Conservation (phyloP, 2,113 vertebrate genomes). For the Oxyruncus cristatus region DNA sequence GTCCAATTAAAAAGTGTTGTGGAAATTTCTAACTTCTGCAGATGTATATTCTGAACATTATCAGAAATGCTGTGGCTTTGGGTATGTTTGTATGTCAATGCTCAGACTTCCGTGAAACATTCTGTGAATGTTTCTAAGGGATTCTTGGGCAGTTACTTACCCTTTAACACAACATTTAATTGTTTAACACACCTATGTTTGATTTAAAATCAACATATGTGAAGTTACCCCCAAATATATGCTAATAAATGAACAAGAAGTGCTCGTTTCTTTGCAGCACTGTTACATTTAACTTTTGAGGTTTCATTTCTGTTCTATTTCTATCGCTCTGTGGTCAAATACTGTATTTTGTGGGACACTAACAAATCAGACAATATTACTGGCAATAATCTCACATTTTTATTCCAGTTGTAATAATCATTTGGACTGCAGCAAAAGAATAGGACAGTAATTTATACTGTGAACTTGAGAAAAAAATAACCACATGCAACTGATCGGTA, state of each 20-base stretch:
- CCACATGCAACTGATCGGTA: not conserved
- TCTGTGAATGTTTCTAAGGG: not conserved
- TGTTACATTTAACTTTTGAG: not conserved
- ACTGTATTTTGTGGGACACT: not conserved
- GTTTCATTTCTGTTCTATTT: not conserved
- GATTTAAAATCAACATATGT: not conserved
- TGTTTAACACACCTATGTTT: no score
- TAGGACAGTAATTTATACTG: not conserved
- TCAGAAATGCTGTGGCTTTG: not conserved
- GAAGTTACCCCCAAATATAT: not conserved
- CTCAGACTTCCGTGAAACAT: not conserved
- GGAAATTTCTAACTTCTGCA: not conserved
- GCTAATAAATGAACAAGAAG: not conserved
- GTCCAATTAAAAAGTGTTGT: not conserved
- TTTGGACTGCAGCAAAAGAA: not conserved
- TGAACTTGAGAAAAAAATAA: not conserved
- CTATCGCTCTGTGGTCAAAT: not conserved
- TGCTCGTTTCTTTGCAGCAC: rapidly evolving
- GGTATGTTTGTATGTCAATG: not conserved
- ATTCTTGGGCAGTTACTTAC: not conserved
- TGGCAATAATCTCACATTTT: not conserved
- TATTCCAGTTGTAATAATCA: not conserved
- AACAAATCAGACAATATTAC: not conserved
- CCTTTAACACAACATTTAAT: not conserved
- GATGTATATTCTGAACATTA: not conserved